A percentile compares a stretch with the other conserved stretches of the same genome.
Evolutionary conservation across 2,888 invertebrate genomes (phyloP).

Genomic region (Limnephilus marmoratus): DNA sequence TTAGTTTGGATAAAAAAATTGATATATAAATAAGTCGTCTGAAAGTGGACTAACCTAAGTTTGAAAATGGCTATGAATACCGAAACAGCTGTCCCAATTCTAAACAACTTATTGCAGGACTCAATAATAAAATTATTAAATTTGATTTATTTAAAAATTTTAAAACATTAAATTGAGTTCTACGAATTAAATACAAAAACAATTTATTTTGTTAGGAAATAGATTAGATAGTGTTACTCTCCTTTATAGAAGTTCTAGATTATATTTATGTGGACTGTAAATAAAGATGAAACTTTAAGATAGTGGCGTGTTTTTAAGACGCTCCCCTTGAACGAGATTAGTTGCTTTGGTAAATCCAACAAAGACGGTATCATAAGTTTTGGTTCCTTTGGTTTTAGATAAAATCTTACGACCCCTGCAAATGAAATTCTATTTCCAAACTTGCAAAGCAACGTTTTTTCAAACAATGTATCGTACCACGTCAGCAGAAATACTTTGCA

Average conservation of each 20-base stretch:
- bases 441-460: background rate
- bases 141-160: too few species aligned
- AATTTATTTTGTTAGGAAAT: background rate
- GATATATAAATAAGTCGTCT: too few species aligned
- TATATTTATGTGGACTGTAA: background rate
- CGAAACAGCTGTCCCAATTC: too few species aligned
- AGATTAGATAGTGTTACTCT: background rate
- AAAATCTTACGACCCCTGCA: background rate
- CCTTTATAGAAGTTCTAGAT: background rate
- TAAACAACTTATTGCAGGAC: too few species aligned
- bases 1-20: too few species aligned
- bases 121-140: too few species aligned
- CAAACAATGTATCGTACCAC: background rate
- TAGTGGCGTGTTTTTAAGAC: background rate
- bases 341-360: background rate
- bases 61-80: too few species aligned
- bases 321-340: background rate
- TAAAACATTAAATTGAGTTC: too few species aligned
- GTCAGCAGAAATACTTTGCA: background rate
- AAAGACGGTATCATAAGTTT: background rate
- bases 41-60: too few species aligned
- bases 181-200: too few species aligned
- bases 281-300: background rate
- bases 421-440: background rate
- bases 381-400: background rate